These are phyloP conservation scores for Platichthys flesus DNA, from an alignment of 2,113 vertebrate species.

Conservation along the genomic window DNA sequence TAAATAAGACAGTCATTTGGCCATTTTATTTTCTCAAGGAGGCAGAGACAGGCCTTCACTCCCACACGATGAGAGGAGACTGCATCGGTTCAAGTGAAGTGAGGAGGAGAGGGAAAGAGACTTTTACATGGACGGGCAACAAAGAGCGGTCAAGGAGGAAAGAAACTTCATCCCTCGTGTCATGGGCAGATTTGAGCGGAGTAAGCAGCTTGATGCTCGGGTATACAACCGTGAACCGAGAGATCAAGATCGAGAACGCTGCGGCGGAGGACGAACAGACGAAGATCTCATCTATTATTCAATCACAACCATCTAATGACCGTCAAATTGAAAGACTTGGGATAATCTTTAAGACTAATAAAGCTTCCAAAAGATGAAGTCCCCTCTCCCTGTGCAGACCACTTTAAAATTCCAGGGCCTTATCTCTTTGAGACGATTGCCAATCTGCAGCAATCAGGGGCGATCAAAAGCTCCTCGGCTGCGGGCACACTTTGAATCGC, in stretches of 20 bases:
- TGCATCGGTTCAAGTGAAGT: conserved; percentile 56
- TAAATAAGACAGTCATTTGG: conserved; percentile 58
- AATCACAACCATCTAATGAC: conserved; percentile 58
- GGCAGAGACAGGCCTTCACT: conserved; percentile 47
- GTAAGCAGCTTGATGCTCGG: conserved; percentile 27
- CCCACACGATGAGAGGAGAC: conserved; percentile 54
- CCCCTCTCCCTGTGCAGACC: conserved; percentile 35
- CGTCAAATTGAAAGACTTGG: conserved; percentile 65
- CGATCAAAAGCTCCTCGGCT: conserved; percentile 60
- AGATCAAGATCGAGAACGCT: conserved; percentile 29
- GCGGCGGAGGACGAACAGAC: conserved; percentile 28
- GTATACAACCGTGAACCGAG: conserved; percentile 38
- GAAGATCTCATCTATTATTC: conserved; percentile 71
- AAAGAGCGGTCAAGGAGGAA: conserved; percentile 40
- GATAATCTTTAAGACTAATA: conserved; percentile 63
- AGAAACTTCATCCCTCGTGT: conserved; percentile 30
- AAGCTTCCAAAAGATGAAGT: conserved; percentile 66
- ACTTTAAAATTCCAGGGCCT: conserved; percentile 54
- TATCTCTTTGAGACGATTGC: conserved; percentile 59
- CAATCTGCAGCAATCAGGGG: conserved; percentile 69
- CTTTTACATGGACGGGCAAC: conserved; percentile 58
- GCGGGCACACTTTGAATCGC: conserved; percentile 19
- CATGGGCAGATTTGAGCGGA: conserved; percentile 5
- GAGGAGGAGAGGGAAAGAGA: conserved; percentile 33
- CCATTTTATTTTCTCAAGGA: conserved; percentile 67